Evolutionary conservation across 2,888 invertebrate genomes (phyloP).

Genomic region (Ariolimax columbianus): DNA sequence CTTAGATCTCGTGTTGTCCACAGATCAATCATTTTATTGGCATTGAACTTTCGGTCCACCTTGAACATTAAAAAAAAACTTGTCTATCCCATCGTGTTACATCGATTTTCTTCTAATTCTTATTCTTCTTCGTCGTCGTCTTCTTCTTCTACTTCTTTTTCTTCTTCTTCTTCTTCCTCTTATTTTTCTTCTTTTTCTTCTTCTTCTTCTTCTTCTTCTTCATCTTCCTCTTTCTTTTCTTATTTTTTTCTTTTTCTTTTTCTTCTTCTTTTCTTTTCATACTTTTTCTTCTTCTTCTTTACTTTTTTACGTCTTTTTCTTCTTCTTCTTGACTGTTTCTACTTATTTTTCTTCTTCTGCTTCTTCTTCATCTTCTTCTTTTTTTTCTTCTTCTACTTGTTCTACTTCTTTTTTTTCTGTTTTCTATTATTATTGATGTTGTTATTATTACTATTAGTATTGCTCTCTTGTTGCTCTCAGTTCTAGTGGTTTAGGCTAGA

Average conservation of each 20-base stretch:
- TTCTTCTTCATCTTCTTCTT: background rate
- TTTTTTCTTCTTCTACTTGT: background rate
- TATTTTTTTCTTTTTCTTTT: slow-evolving; percentile 31
- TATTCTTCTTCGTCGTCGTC: too few relatives aligned
- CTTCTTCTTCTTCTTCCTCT: background rate
- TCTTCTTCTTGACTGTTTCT: background rate
- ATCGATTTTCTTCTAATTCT: background rate
- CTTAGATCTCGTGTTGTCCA: too few relatives aligned
- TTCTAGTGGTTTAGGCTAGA: too few relatives aligned
- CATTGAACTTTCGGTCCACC: too few relatives aligned
- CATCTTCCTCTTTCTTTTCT: slow-evolving; percentile 11
- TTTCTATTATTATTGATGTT: background rate
- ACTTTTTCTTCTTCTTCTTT: slow-evolving; percentile 26
- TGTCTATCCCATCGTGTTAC: background rate
- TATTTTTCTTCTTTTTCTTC: background rate
- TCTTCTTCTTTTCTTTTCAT: slow-evolving; percentile 24
- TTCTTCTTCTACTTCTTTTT: background rate
- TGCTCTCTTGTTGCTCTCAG: too few relatives aligned
- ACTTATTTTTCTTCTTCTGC: background rate
- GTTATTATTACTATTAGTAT: too few relatives aligned
- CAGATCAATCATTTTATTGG: too few relatives aligned
- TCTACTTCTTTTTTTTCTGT: background rate
- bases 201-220: background rate
- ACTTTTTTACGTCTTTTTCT: slow-evolving; percentile 16
- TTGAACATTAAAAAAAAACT: too few relatives aligned